These are phyloP conservation scores for Oryzaephilus surinamensis DNA, from an alignment of 1,140 invertebrate genomes.

Conservation along the genomic window DNA sequence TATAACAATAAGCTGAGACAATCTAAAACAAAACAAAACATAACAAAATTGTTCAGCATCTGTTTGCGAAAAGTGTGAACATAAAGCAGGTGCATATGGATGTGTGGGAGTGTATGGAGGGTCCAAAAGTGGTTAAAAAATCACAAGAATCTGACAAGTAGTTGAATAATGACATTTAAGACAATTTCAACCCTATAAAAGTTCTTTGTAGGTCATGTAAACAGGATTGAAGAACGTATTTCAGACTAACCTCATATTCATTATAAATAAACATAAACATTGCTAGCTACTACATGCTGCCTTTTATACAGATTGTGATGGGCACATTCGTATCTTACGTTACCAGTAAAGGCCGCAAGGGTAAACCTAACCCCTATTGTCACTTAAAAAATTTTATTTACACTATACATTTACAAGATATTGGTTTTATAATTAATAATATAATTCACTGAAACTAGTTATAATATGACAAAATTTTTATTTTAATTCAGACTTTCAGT, in stretches of 20 bases:
- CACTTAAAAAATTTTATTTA: slow-evolving; percentile 12
- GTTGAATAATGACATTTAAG: slow-evolving; percentile 20
- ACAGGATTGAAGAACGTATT: too few species aligned
- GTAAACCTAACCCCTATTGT: slow-evolving; percentile 31
- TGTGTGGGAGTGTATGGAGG: too few species aligned
- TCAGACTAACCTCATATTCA: not conserved
- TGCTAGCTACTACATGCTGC: slow-evolving; percentile 14
- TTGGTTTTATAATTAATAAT: not conserved
- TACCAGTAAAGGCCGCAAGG: slow-evolving; percentile 29
- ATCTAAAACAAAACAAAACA: not conserved
- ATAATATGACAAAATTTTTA: not conserved
- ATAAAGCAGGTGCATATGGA: not conserved
- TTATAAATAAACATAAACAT: slow-evolving; percentile 2
- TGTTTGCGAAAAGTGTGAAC: not conserved
- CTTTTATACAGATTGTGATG: slow-evolving; percentile 9
- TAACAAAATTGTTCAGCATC: not conserved
- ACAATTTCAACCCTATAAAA: slow-evolving; percentile 18
- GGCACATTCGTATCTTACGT: slow-evolving; percentile 23
- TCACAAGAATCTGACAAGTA: slow-evolving; percentile 22
- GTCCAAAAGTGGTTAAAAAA: too few species aligned
- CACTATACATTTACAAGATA: not conserved
- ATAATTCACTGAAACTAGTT: not conserved
- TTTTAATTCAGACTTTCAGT: slow-evolving; percentile 12
- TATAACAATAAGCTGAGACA: not conserved
- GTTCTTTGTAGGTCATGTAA: slow-evolving; percentile 26